Evolutionary conservation across 2,113 vertebrate genomes (phyloP).

Genomic region (Illadopsis cleaveri): DNA sequence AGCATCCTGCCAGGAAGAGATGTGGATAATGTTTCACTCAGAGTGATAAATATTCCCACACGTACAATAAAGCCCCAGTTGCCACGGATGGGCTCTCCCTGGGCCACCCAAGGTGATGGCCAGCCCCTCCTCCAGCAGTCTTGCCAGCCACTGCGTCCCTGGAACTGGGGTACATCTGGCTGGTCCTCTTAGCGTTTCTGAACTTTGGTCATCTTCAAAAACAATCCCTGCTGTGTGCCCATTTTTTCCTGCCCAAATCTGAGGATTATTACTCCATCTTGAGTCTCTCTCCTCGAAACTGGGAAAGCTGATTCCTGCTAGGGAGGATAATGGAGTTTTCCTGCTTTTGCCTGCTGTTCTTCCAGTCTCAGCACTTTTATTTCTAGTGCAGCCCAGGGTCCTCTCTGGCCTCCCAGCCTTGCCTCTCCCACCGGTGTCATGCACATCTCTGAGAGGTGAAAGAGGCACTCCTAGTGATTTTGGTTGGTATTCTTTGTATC

Average conservation of each 20-base stretch:
- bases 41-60: conserved; percentile 16
- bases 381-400: neutral
- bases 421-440: fast-evolving
- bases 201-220: neutral
- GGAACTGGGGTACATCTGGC: fast-evolving
- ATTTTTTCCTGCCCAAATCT: neutral
- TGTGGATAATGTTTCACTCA: neutral
- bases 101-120: conserved; percentile 17
- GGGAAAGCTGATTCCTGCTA: neutral
- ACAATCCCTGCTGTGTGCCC: neutral
- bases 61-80: neutral
- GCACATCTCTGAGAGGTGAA: neutral
- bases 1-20: conserved; percentile 26
- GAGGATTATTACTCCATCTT: neutral
- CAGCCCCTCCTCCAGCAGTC: neutral
- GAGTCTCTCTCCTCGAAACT: neutral
- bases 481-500: neutral
- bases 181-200: neutral
- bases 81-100: neutral
- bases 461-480: neutral
- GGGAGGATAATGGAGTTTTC: neutral
- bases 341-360: neutral
- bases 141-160: neutral
- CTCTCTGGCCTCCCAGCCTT: neutral
- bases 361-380: neutral